These are phyloP conservation scores for Ichneumoninae sp. DNA, from an alignment of 2,888 invertebrate genomes.

Conservation along the genomic window DNA sequence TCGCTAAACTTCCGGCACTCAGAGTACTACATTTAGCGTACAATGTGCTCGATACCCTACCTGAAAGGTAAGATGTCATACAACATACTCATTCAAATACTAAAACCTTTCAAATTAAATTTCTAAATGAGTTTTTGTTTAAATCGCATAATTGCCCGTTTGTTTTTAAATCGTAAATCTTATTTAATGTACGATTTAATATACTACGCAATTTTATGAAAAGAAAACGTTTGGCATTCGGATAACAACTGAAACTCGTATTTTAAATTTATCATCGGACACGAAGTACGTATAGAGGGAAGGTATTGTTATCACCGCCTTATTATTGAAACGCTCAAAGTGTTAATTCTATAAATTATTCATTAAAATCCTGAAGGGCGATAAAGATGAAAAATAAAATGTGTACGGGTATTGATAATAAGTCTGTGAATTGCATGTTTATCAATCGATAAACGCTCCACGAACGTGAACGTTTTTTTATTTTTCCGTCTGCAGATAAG, in stretches of 20 bases:
- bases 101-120: background rate
- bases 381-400: constrained; percentile 15
- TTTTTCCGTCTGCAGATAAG: constrained; percentile 31
- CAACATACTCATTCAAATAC: background rate
- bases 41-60: constrained; percentile 90
- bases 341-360: background rate
- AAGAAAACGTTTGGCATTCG: background rate
- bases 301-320: background rate
- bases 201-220: background rate
- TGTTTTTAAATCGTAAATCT: background rate
- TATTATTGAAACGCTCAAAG: background rate
- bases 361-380: background rate
- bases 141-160: background rate
- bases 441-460: background rate
- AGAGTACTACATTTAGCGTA: constrained; percentile 91
- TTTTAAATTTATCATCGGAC: background rate
- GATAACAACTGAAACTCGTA: background rate
- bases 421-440: constrained; percentile 11
- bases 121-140: background rate
- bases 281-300: background rate
- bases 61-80: constrained; percentile 86
- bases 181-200: background rate
- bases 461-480: constrained; percentile 10
- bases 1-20: constrained; percentile 88
- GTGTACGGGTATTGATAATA: constrained; percentile 27